Base-by-base conservation (phyloP, 2,113 vertebrate species). In the Nycticebus coucang region DNA sequence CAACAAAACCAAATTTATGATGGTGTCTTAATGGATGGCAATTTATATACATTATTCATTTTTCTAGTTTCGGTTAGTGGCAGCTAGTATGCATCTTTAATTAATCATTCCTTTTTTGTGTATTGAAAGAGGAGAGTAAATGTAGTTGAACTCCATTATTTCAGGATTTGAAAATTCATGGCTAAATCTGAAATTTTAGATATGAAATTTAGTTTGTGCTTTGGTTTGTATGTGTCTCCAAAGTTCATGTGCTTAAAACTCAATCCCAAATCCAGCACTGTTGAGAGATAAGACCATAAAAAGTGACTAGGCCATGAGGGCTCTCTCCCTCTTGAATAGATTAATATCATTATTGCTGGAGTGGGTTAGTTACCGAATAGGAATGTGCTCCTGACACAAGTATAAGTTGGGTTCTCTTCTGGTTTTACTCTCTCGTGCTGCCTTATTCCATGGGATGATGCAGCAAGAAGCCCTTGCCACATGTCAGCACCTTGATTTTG, bases 201-300 rank as follows among this genome's bases (percentile, higher is more conserved):
- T 66, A n/a, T 66, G n/a, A 95, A 95, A 50, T 91, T 95, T 88
- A 87, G n/a, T 18, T 86, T 94, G 19, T n/a, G 26, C 41, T 77
- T 10, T 50, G 4, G 26, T 50, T 50, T 19, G 26, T 50, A 28
- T 50, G 14, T 50, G 74, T 30, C 41, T 26, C 14, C 45, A 18
- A 77, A 50, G 41, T 77, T 77, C 14, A 30, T 18, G 41, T 30
- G 8, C 10, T 77, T 41, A 77, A 77, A 77, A 50, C 41, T 30
- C 9, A 77, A 77, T 50, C 45, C 41, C 24, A 28, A 77, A 18
- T 50, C 41, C 74, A 77, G 50, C 26, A 30, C 7, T 77, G 26
- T 77, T 77, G 30, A 68, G 41, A 30, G 26, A 77, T 30, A 45
- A 28, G 74, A 13, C 62, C 11, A 11, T 24, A 12, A 77, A 26